Conservation (phyloP, 2,113 vertebrate species). For the Telmatochromis brichardi region DNA sequence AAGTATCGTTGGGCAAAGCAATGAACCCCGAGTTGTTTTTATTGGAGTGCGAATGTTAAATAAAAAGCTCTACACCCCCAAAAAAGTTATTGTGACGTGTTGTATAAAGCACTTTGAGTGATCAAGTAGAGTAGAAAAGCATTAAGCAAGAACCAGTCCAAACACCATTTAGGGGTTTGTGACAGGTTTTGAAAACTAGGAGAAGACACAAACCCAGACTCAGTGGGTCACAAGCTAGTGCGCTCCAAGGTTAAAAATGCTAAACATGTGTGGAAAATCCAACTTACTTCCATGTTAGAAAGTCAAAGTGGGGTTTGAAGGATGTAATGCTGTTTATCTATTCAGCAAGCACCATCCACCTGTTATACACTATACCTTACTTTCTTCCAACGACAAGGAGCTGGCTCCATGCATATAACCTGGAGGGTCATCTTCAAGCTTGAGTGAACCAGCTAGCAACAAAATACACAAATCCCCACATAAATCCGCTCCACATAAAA, state of each 20-base stretch:
- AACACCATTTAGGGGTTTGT: not conserved
- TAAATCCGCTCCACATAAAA: not conserved
- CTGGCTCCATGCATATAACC: not conserved
- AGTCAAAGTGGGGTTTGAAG: not conserved
- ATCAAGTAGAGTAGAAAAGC: not conserved
- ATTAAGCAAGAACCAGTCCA: not conserved
- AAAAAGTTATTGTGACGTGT: not conserved
- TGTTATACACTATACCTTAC: not conserved
- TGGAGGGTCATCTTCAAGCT: not conserved
- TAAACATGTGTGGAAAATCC: not conserved
- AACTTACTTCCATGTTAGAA: not conserved
- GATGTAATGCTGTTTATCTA: not conserved
- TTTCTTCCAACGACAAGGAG: not conserved
- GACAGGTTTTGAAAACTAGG: not conserved
- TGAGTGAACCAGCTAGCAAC: not conserved
- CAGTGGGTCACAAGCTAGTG: not conserved
- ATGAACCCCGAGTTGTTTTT: not conserved
- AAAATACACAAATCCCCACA: constrained; percentile 14
- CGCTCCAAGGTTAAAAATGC: not conserved
- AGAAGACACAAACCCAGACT: not conserved
- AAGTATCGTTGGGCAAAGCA: not conserved
- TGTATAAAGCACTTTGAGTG: not conserved
- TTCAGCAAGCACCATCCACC: not conserved
- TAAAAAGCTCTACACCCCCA: rapidly evolving
- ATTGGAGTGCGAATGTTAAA: not conserved